These are phyloP conservation scores for Passer domesticus DNA, from an alignment of 2,113 vertebrate species.

Conservation along the genomic window DNA sequence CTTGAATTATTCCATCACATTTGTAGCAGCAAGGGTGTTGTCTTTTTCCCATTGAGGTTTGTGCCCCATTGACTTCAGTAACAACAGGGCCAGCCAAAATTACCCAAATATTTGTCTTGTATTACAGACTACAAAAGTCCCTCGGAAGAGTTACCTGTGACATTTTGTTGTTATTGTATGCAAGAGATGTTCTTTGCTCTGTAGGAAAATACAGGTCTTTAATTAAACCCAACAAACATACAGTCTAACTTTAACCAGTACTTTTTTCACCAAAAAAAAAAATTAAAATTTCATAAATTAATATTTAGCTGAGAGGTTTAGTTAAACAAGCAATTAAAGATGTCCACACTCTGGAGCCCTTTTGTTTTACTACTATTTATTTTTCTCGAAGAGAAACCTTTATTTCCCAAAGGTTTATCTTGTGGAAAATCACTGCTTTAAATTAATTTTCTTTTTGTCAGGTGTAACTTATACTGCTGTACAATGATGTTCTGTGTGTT, in stretches of 20 bases:
- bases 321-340: conserved; percentile 2
- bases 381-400: conserved; percentile 52
- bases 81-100: not conserved
- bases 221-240: not conserved
- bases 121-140: not conserved
- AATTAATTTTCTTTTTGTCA: conserved; percentile 59
- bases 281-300: not conserved
- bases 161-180: not conserved
- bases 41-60: accelerated
- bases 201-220: not conserved
- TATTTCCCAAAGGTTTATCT: conserved; percentile 64
- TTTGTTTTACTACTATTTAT: conserved; percentile 14
- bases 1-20: not conserved
- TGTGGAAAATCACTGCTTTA: conserved; percentile 50
- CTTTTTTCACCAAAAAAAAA: not conserved
- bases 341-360: not conserved
- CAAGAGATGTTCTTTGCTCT: not conserved
- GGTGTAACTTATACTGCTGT: conserved; percentile 37
- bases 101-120: not conserved
- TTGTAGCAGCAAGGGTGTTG: not conserved
- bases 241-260: not conserved
- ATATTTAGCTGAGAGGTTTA: not conserved
- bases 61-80: not conserved
- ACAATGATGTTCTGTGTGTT: conserved; percentile 42
- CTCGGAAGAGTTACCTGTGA: not conserved